phyloP scores from a whole-genome alignment of 2,888 invertebrate genomes.

The Drosophila recens region DNA sequence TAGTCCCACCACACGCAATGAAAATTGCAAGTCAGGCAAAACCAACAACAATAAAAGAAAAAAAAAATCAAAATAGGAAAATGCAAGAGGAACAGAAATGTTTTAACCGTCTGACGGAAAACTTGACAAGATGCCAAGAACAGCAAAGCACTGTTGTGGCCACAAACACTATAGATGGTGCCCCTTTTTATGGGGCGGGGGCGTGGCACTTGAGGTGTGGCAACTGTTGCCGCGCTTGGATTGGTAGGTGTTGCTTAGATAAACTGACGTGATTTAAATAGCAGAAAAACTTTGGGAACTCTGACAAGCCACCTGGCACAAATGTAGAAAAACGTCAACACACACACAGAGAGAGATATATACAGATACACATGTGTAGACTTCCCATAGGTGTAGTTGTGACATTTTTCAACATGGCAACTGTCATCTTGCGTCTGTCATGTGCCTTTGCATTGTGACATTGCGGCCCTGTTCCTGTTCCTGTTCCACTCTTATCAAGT shows the following conservation, averaged over 20 bases:
- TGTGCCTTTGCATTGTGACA: conserved; percentile 73
- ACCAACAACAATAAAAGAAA: conserved; percentile 18
- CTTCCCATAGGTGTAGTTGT: conserved; percentile 37
- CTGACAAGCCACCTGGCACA: conserved; percentile 55
- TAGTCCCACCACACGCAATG: conserved; percentile 47
- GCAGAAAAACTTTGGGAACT: conserved; percentile 71
- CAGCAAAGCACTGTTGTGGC: conserved; percentile 60
- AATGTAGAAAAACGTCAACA: conserved; percentile 35
- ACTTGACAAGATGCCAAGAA: conserved; percentile 78
- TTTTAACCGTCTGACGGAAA: conserved; percentile 55
- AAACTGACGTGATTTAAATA: conserved; percentile 80
- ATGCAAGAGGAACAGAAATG: conserved; percentile 33
- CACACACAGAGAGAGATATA: background rate
- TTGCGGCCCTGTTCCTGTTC: conserved; percentile 32
- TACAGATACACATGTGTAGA: background rate
- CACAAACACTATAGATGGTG: conserved; percentile 36
- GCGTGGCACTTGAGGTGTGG: conserved; percentile 51
- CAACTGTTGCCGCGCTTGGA: conserved; percentile 54
- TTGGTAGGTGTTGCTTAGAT: conserved; percentile 71
- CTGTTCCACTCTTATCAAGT: conserved; percentile 54
- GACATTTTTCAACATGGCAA: conserved; percentile 75
- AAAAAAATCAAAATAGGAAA: conserved; percentile 17
- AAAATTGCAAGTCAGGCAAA: conserved; percentile 47
- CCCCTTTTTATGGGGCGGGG: conserved; percentile 9
- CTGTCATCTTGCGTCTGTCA: conserved; percentile 79